A percentile compares a stretch with the other conserved stretches of the same genome.
Conservation (phyloP, 2,113 vertebrate species). For the Pseudopipra pipra region DNA sequence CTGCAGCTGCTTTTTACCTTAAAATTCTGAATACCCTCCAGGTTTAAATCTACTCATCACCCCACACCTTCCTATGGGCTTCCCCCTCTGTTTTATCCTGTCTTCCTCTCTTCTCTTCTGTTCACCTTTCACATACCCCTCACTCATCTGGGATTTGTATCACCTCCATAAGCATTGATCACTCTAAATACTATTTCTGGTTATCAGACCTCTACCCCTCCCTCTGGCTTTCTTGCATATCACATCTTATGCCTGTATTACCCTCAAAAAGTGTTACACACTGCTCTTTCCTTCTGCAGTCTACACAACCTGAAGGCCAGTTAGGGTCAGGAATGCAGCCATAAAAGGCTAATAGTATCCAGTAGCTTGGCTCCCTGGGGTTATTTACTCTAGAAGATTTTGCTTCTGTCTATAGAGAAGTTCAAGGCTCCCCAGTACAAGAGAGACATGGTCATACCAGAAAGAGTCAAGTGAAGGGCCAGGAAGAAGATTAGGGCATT, state of each 20-base stretch:
- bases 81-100: background rate
- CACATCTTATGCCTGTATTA: background rate
- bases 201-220: background rate
- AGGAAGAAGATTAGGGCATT: background rate
- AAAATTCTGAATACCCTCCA: no score
- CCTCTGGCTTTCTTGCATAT: background rate
- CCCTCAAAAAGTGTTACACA: background rate
- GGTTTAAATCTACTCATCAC: no score
- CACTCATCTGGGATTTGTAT: background rate
- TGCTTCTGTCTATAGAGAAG: background rate
- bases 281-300: background rate
- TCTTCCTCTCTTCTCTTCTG: background rate
- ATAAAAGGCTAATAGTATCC: background rate
- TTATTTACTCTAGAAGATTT: background rate
- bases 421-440: background rate
- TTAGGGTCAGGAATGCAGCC: background rate
- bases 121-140: background rate
- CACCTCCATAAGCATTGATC: background rate
- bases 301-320: background rate
- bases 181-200: background rate
- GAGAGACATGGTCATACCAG: background rate
- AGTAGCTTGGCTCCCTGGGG: background rate
- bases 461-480: background rate
- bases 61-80: background rate
- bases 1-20: no score